phyloP scores from a whole-genome alignment of 2,113 vertebrate species.

The Mellivora capensis region DNA sequence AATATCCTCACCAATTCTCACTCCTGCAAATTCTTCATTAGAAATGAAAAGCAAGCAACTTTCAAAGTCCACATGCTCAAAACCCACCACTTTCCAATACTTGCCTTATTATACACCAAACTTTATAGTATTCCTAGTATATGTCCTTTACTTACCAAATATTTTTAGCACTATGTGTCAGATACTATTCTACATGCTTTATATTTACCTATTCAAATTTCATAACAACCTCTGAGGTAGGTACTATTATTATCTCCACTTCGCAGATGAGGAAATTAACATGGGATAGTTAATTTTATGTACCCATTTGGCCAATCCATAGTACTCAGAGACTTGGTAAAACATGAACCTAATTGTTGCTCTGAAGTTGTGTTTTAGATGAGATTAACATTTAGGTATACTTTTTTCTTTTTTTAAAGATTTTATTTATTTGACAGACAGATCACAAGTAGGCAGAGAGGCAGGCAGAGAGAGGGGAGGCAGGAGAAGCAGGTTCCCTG shows the following conservation, averaged over 20 bases:
- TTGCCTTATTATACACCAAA: background rate
- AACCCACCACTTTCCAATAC: background rate
- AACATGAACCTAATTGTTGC: background rate
- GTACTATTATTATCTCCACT: background rate
- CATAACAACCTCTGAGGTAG: background rate
- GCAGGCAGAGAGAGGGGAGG: too few relatives aligned
- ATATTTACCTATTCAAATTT: background rate
- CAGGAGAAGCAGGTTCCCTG: too few relatives aligned
- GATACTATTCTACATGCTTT: background rate
- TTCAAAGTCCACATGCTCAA: background rate
- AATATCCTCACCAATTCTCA: background rate
- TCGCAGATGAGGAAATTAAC: background rate
- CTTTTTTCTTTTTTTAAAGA: background rate
- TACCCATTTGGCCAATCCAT: background rate
- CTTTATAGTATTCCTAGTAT: background rate
- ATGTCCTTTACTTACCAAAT: background rate
- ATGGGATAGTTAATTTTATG: background rate
- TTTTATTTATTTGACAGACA: too few relatives aligned
- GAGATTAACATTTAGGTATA: conserved; percentile 1
- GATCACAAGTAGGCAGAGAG: too few relatives aligned
- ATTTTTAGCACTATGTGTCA: background rate
- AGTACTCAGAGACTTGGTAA: background rate
- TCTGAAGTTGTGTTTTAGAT: background rate
- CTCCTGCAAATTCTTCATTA: background rate
- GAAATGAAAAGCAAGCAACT: background rate